These are phyloP conservation scores for Lucilia cuprina DNA, from an alignment of 1,140 invertebrate species.

Conservation along the genomic window DNA sequence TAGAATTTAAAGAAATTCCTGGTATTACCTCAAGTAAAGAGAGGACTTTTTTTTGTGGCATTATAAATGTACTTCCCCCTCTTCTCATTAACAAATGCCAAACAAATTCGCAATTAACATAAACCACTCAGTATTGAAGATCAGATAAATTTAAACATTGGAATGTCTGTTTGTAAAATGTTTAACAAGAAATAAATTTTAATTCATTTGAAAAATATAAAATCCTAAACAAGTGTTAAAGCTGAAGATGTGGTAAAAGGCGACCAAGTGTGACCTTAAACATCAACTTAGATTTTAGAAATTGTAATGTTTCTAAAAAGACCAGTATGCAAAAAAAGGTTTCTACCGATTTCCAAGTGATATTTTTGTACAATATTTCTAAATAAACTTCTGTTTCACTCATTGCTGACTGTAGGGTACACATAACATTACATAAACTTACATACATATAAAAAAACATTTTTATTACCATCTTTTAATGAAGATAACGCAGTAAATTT, in stretches of 20 bases:
- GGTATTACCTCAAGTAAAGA: no score
- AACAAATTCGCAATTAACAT: conserved; percentile 31
- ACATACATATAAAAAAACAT: background rate
- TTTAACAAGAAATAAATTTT: conserved; percentile 28
- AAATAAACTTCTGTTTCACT: no score
- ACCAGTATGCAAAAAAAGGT: no score
- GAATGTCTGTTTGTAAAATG: conserved; percentile 18
- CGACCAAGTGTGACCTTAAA: background rate
- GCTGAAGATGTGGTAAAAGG: background rate
- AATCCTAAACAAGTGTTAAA: background rate
- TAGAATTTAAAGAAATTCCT: no score
- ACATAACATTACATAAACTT: background rate
- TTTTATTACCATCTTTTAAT: conserved; percentile 18
- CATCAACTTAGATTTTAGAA: no score
- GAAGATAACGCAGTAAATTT: conserved; percentile 14
- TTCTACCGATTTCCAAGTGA: no score
- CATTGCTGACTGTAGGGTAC: background rate
- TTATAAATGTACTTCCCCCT: background rate
- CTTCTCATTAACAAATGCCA: conserved; percentile 24
- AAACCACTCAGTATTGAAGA: conserved; percentile 22
- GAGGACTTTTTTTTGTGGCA: background rate
- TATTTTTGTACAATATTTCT: no score
- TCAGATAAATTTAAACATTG: conserved; percentile 19
- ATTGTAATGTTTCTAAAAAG: no score
- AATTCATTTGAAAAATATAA: conserved; percentile 3